Percentiles rank a stretch among this genome's conserved stretches.
phyloP scores from a whole-genome alignment of 2,888 invertebrate genomes.

The Sphaerophoria rueppellii region DNA sequence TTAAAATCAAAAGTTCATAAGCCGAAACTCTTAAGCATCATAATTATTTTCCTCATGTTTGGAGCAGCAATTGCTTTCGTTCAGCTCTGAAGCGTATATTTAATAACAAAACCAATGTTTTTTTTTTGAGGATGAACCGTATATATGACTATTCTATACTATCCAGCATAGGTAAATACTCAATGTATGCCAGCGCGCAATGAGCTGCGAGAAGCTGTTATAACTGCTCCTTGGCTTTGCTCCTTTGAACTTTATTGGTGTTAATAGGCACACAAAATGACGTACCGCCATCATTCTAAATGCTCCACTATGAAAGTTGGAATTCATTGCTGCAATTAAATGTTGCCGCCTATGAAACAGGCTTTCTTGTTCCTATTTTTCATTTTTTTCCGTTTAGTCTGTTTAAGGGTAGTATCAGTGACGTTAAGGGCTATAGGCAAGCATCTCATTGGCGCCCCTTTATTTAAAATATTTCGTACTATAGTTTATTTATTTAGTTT shows the following conservation, averaged over 20 bases:
- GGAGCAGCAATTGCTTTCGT: conserved; percentile 46
- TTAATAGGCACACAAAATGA: conserved; percentile 73
- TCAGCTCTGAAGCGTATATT: conserved; percentile 48
- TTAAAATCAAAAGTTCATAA: too few relatives aligned
- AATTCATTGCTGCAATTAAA: conserved; percentile 58
- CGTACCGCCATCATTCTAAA: conserved; percentile 31
- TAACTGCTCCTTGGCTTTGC: conserved; percentile 70
- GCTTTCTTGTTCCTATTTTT: conserved; percentile 9
- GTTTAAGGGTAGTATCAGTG: too few relatives aligned
- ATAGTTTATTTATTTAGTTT: too few relatives aligned
- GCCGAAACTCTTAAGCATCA: too few relatives aligned
- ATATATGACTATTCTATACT: neutral
- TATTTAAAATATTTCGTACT: too few relatives aligned
- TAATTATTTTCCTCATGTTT: neutral
- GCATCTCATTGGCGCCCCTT: too few relatives aligned
- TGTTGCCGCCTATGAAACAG: conserved; percentile 38
- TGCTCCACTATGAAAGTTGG: conserved; percentile 11
- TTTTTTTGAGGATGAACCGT: conserved; percentile 7
- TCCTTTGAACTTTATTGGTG: conserved; percentile 73
- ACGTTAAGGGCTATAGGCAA: too few relatives aligned
- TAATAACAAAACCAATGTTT: conserved; percentile 69
- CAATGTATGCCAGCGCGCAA: conserved; percentile 61
- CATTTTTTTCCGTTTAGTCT: conserved; percentile 21
- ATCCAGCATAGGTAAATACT: conserved; percentile 38
- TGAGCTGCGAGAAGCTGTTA: conserved; percentile 59